Base-by-base conservation (phyloP, 2,113 vertebrate genomes). In the Myotis brandtii region DNA sequence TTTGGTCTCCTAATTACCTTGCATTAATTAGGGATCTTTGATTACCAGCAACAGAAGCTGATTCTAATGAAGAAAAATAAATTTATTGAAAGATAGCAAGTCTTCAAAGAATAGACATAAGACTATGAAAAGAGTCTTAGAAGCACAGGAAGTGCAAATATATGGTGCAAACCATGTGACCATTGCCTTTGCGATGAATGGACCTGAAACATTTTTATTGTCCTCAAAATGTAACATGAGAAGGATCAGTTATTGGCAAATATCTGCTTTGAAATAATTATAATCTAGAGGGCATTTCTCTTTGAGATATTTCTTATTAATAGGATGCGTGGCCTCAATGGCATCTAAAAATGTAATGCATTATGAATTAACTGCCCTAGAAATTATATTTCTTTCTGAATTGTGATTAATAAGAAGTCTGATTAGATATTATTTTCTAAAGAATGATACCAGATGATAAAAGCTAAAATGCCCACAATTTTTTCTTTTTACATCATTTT, bases 281-380 rank as follows among this genome's bases (percentile, higher is more conserved):
- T 88, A 73, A 92, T 34, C 95, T 94, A 87, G 59, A 95, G 93
- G 88, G 92, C n/a, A 56, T 94, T 88, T 95, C 84, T 96, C 84
- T 95, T 90, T 91, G 77, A 27, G 76, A 96, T 76, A 59, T 62
- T 97, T 97, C 96, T 98, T 97, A 93, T 98, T 98, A 98, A 94
- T 59, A 96, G 96, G 94, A 94, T 95, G 43, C 34, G 84, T 77
- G 96, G 48, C 52, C 54, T 94, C 64, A 95, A 83, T 6, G 96
- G 34, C 91, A 95, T 84, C 77, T 77, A 91, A 96, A 85, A 97
- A 92, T 95, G 96, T 50, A 91, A 43, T 82, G 40, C 88, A 56
- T 70, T 76, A 85, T 96, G 97, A 94, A 88, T 56, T 94, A 97
- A 97, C 93, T 96, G 79, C 10, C 91, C 85, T 62, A 91, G 32